phyloP scores from a whole-genome alignment of 37 sponge, comb jelly and placozoan species.

The Spongilla lacustris region DNA sequence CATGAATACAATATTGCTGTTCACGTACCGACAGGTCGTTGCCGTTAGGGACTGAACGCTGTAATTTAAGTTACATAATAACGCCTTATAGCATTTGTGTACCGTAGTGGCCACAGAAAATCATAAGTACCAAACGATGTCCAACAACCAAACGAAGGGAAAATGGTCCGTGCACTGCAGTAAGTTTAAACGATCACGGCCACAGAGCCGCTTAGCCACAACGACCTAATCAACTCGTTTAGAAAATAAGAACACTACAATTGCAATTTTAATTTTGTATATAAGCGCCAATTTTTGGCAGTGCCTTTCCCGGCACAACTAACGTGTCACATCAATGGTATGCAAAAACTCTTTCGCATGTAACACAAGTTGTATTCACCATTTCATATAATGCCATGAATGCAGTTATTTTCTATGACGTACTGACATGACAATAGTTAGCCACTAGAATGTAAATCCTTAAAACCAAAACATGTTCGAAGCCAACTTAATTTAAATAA shows the following conservation, averaged over 20 bases:
- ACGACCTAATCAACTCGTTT: conserved; percentile 1
- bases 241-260: conserved; percentile 1
- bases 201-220: neutral
- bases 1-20: neutral
- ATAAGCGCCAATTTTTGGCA: neutral
- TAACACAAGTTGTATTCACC: no score
- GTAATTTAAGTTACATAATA: neutral
- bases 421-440: no score
- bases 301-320: neutral
- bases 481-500: no score
- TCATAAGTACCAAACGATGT: neutral
- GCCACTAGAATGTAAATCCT: no score
- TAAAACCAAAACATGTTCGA: no score
- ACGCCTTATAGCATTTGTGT: conserved; percentile 1
- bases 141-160: neutral
- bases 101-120: neutral
- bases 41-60: conserved; percentile 1
- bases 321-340: neutral
- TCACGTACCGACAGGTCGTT: neutral
- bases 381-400: no score
- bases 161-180: conserved; percentile 1
- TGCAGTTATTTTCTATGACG: no score
- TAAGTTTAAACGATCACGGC: neutral
- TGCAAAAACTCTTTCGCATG: no score
- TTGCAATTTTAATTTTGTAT: neutral